A percentile compares a stretch with the other conserved stretches of the same genome.
These are phyloP conservation scores for Eucriotettix oculatus DNA, from an alignment of 2,888 invertebrate genomes.

Conservation along the genomic window DNA sequence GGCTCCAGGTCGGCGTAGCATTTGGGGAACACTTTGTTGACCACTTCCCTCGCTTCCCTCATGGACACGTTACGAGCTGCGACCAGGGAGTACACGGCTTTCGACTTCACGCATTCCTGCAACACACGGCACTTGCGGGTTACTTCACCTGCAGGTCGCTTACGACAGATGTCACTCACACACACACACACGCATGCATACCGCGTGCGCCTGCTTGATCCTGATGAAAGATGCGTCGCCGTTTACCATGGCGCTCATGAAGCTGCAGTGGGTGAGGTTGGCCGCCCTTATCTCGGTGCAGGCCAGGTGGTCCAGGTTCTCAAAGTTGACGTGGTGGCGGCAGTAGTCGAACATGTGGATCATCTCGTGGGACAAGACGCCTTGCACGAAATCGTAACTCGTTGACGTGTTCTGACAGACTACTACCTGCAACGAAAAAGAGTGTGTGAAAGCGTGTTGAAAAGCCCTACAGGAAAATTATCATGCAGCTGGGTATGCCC, in stretches of 20 bases:
- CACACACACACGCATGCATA: conserved; percentile 20
- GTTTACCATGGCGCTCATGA: conserved; percentile 58
- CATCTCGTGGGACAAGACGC: conserved; percentile 79
- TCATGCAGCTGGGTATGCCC: too few species aligned
- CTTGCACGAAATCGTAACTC: conserved; percentile 51
- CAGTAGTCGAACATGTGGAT: conserved; percentile 95
- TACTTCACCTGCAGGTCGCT: background rate
- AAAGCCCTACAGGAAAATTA: too few species aligned
- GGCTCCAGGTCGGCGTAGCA: conserved; percentile 91
- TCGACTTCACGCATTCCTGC: conserved; percentile 75
- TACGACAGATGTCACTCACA: background rate
- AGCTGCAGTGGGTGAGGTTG: conserved; percentile 84
- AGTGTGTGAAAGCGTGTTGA: too few species aligned
- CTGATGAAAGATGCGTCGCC: conserved; percentile 58
- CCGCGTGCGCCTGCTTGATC: conserved; percentile 62
- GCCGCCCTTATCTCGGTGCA: conserved; percentile 93
- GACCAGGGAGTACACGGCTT: conserved; percentile 69
- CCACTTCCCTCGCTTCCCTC: conserved; percentile 53
- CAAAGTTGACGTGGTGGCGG: conserved; percentile 71
- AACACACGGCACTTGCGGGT: conserved; percentile 18
- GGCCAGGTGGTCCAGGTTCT: conserved; percentile 79
- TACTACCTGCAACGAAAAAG: conserved; percentile 45
- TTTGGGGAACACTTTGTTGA: conserved; percentile 75
- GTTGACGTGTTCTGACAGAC: conserved; percentile 76
- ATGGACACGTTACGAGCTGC: conserved; percentile 59